Percentiles rank a stretch among this genome's conserved stretches.
Conservation (phyloP, 2,888 invertebrate genomes). For the Synergus gifuensis region DNA sequence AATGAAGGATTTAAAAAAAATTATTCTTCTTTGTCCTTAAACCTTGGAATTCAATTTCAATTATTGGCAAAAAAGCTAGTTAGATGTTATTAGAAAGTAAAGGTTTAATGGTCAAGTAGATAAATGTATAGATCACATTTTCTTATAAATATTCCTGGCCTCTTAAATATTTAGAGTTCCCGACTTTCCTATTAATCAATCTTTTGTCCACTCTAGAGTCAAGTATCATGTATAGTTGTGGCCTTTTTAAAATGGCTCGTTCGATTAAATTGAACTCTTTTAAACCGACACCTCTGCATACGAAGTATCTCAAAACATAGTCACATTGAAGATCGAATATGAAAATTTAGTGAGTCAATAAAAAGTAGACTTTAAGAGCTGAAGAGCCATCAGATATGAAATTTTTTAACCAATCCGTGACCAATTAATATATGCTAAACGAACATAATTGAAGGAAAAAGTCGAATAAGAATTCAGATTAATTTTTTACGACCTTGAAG, state of each 20-base stretch:
- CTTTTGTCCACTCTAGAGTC: conserved; percentile 16
- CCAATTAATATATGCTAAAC: background rate
- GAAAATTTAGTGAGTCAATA: conserved; percentile 41
- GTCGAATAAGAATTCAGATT: background rate
- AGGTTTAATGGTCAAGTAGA: conserved; percentile 2
- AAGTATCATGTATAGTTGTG: conserved; percentile 25
- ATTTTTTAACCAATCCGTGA: conserved; percentile 11
- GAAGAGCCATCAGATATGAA: conserved; percentile 7
- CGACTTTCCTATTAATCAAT: conserved; percentile 29
- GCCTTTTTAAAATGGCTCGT: conserved; percentile 34
- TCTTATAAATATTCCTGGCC: conserved; percentile 37
- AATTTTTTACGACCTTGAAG: background rate
- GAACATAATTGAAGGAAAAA: conserved; percentile 8
- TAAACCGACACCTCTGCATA: conserved; percentile 17
- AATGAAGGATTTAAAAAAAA: background rate
- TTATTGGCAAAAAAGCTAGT: no score
- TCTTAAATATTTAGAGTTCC: conserved; percentile 7
- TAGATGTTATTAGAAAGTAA: background rate
- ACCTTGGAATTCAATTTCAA: background rate
- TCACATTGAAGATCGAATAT: conserved; percentile 34
- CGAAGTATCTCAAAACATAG: conserved; percentile 19
- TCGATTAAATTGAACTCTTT: conserved; percentile 34
- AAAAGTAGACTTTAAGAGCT: conserved; percentile 25
- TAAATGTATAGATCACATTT: conserved; percentile 9
- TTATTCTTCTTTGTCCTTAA: background rate